Conservation (phyloP, 1,140 invertebrate genomes). For the Macrotrachela quadricornifera region DNA sequence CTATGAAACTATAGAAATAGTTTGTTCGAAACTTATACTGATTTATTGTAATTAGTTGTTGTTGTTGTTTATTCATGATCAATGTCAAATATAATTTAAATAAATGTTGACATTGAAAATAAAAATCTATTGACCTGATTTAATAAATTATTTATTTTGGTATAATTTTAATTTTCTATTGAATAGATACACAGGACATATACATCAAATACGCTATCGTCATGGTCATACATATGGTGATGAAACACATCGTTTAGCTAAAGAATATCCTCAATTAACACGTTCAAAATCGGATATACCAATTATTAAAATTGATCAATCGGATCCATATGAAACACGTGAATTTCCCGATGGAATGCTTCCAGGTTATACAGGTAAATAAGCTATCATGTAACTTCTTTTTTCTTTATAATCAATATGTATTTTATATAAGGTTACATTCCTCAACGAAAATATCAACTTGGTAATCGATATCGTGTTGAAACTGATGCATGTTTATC, state of each 20-base stretch:
- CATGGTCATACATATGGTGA: conserved; percentile 28
- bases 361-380: conserved; percentile 27
- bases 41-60: too few relatives aligned
- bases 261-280: conserved; percentile 12
- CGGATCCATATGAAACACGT: conserved; percentile 17
- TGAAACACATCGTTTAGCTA: conserved; percentile 21
- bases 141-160: too few relatives aligned
- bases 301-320: background rate
- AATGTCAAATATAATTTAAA: too few relatives aligned
- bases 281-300: background rate
- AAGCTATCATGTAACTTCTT: background rate
- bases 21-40: too few relatives aligned
- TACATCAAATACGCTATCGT: conserved; percentile 28
- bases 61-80: too few relatives aligned
- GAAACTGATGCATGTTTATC: conserved; percentile 19
- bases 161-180: too few relatives aligned
- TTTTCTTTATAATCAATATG: background rate
- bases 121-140: too few relatives aligned
- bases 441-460: conserved; percentile 23
- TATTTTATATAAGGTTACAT: conserved; percentile 21
- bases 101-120: too few relatives aligned
- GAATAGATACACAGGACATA: conserved; percentile 29
- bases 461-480: conserved; percentile 25
- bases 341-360: conserved; percentile 27
- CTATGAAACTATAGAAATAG: too few relatives aligned